phyloP scores from a whole-genome alignment of 2,888 invertebrate species.

The Hydrotaea cyrtoneurina region DNA sequence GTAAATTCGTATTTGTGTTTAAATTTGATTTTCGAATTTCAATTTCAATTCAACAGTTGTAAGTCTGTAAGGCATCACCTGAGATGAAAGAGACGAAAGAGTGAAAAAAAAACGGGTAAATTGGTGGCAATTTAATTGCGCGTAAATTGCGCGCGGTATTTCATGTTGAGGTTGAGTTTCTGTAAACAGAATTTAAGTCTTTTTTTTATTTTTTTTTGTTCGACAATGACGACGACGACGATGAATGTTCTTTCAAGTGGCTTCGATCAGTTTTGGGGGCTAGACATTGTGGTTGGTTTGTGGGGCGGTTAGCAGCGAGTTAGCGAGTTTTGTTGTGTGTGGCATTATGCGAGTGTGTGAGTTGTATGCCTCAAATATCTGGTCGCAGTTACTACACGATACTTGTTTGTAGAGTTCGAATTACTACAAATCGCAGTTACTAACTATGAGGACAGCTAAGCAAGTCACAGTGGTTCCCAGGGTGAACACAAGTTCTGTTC shows the following conservation, averaged over 20 bases:
- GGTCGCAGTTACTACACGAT: neutral
- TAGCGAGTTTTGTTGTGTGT: neutral
- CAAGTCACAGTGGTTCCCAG: too few relatives aligned
- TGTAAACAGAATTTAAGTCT: neutral
- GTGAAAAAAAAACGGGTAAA: neutral
- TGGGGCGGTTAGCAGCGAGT: neutral
- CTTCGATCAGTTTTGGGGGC: neutral
- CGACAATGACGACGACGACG: neutral
- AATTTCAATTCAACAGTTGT: neutral
- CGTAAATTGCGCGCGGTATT: neutral
- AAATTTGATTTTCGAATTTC: conserved; percentile 21
- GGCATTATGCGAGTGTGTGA: neutral
- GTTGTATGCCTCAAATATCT: neutral
- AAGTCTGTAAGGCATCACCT: neutral
- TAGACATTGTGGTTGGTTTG: neutral
- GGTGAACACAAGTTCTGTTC: neutral
- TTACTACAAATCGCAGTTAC: conserved; percentile 19
- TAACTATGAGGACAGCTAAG: neutral
- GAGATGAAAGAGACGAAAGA: neutral
- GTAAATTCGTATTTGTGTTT: neutral
- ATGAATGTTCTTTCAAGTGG: neutral
- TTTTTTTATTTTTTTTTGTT: neutral
- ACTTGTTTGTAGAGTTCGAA: conserved; percentile 15
- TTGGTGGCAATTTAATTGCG: conserved; percentile 9
- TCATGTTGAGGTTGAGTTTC: conserved; percentile 2